Evolutionary conservation across 2,888 invertebrate genomes (phyloP), one percentile per base, ranked within the genome.

Genomic region (Lagria hirta): DNA sequence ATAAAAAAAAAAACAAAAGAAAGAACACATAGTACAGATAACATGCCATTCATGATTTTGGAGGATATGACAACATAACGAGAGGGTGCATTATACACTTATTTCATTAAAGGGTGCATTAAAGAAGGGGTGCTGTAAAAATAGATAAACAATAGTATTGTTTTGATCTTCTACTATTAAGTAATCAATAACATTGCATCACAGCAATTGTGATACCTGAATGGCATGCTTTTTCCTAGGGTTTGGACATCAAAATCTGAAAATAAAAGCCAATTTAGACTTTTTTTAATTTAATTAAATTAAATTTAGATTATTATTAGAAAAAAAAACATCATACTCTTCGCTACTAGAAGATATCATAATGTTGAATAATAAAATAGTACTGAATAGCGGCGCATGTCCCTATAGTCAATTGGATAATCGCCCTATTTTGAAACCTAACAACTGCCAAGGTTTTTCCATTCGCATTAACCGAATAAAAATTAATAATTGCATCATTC

Each of bases 151-250:
- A 4, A 3, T 21, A 33, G 4, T 16, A n/a, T 10, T 20, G 15
- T 37, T 37, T 37, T 37, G 20, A 40, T 12, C 17, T 40, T 29
- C 40, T 30, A 40, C 40, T 32, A 40, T 15, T 8, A 15, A 8
- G 15, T 34, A 13, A 12, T 15, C 23, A 17, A 20, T 3, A 3
- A 7, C 28, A 13, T 33, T 27, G 23, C 38, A 44, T 44, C 38
- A 37, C 37, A 38, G n/a, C 29, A 17, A 27, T 21, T 44, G 44
- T 44, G 44, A 44, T 44, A 44, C 44, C 44, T 44, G 44, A 38
- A 28, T 15, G 44, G 44, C 44, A 44, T 44, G 24, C 16, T 23
- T n/a, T n/a, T 20, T 16, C 16, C 33, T 44, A 37, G 17, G 18
- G 11, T 43, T 44, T 44, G 23, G 38, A 22, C 44, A 38, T 37